phyloP scores from a whole-genome alignment of 1,140 invertebrate species.

The Aphelinus atriplicis region DNA sequence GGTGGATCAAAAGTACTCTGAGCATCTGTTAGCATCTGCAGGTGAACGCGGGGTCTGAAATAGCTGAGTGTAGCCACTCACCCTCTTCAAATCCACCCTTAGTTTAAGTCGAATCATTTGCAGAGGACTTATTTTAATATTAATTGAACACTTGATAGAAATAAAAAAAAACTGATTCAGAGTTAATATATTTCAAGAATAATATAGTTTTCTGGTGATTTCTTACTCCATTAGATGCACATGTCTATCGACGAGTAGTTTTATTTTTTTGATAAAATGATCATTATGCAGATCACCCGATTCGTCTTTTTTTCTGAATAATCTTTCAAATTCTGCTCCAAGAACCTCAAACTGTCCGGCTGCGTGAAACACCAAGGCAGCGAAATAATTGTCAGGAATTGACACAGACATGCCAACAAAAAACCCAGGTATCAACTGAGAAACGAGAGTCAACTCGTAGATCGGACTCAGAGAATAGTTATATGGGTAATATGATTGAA shows the following conservation, averaged over 20 bases:
- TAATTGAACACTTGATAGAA: no score
- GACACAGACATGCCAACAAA: conserved; percentile 10
- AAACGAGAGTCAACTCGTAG: not conserved
- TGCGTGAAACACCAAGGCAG: conserved; percentile 3
- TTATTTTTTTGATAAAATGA: not conserved
- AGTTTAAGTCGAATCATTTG: no score
- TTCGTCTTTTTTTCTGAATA: not conserved
- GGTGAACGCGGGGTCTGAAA: no score
- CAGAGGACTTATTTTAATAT: no score
- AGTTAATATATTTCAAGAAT: no score
- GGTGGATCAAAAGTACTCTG: no score
- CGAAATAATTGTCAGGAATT: conserved; percentile 15
- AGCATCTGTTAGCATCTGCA: no score
- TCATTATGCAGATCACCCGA: no score
- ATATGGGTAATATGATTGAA: conserved; percentile 22
- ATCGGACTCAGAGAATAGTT: conserved; percentile 6
- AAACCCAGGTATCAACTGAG: not conserved
- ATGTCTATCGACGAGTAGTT: conserved; percentile 3
- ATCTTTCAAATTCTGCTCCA: not conserved
- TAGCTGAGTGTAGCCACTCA: no score
- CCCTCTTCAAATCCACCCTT: no score
- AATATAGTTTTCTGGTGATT: no score
- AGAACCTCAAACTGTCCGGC: conserved; percentile 8
- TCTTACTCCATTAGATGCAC: conserved; percentile 18
- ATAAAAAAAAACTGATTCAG: no score